These are phyloP conservation scores for Blastomussa wellsi DNA, from an alignment of 92 coral and sea anemone species.

Conservation along the genomic window DNA sequence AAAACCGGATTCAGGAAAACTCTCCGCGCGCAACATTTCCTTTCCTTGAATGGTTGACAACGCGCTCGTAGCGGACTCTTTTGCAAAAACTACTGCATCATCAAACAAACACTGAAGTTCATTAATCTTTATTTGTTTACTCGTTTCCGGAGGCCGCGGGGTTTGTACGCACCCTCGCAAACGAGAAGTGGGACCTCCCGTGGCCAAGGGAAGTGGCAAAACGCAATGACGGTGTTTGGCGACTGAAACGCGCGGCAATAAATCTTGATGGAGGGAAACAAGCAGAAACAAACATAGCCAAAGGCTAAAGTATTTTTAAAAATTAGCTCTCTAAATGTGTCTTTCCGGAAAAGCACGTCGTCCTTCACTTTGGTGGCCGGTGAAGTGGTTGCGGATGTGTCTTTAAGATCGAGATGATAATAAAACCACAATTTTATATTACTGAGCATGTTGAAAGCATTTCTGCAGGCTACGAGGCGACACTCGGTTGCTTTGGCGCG, in stretches of 20 bases:
- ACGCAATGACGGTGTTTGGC: not conserved
- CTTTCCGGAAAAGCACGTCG: constrained; percentile 24
- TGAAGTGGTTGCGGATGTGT: constrained; percentile 3
- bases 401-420: not conserved
- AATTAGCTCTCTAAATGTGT: not conserved
- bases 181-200: constrained; percentile 30
- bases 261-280: not conserved
- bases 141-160: constrained; percentile 49
- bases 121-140: constrained; percentile 46
- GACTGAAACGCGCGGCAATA: not conserved
- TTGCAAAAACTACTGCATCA: not conserved
- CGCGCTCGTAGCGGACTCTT: constrained; percentile 1
- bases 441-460: not conserved
- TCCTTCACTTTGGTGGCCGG: not conserved
- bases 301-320: not conserved
- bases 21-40: no score
- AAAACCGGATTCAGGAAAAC: not conserved
- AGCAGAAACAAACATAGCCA: not conserved
- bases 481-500: constrained; percentile 5
- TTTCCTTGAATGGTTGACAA: not conserved
- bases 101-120: constrained; percentile 41
- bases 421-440: constrained; percentile 4
- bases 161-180: constrained; percentile 5
- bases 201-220: constrained; percentile 13
- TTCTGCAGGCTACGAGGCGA: constrained; percentile 27